These are phyloP conservation scores for Macrotrachela quadricornifera DNA, from an alignment of 1,140 invertebrate species.

Conservation along the genomic window DNA sequence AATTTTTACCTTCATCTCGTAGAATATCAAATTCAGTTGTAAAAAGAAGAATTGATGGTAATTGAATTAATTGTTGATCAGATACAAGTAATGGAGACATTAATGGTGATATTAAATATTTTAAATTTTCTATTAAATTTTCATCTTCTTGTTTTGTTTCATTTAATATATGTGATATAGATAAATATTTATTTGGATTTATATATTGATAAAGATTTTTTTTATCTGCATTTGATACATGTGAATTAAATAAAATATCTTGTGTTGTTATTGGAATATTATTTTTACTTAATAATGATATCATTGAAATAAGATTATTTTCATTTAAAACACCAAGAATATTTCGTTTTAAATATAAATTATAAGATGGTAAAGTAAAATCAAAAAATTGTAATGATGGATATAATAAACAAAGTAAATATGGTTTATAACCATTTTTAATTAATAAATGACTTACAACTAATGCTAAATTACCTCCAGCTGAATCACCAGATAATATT, in stretches of 20 bases:
- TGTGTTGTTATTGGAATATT: not conserved
- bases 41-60: not conserved
- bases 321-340: constrained; percentile 2
- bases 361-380: constrained; percentile 8
- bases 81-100: constrained; percentile 3
- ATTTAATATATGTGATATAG: not conserved
- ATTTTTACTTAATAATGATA: not conserved
- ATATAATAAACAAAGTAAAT: constrained; percentile 4
- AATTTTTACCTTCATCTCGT: constrained; percentile 1
- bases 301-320: constrained; percentile 4
- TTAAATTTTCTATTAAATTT: not conserved
- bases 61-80: not conserved
- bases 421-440: not conserved
- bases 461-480: constrained; percentile 5
- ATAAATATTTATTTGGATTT: not conserved
- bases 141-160: constrained; percentile 1
- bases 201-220: not conserved
- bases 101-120: constrained; percentile 2
- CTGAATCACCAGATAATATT: constrained; percentile 5
- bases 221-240: not conserved
- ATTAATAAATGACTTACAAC: constrained; percentile 2
- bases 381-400: constrained; percentile 7
- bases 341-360: not conserved
- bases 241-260: constrained; percentile 2
- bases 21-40: constrained; percentile 4